Conservation (phyloP, 2,113 vertebrate genomes). For the Channa argus region DNA sequence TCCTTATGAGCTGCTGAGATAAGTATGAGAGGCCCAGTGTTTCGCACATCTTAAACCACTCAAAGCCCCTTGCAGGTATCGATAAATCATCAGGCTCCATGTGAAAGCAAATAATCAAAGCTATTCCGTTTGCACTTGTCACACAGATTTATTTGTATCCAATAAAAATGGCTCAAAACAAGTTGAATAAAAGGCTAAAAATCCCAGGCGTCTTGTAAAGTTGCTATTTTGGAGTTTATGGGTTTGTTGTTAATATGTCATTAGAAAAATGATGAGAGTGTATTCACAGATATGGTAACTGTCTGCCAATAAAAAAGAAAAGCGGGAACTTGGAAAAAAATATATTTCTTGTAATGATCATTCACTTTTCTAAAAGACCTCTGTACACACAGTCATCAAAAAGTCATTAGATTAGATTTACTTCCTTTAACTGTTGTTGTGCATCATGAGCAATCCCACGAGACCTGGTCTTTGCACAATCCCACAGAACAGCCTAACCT, state of each 20-base stretch:
- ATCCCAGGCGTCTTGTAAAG: constrained; percentile 25
- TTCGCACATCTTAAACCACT: neutral
- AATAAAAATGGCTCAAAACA: constrained; percentile 10
- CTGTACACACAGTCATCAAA: constrained; percentile 15
- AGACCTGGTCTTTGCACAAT: neutral
- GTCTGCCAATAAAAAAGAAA: constrained; percentile 14
- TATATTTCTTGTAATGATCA: constrained; percentile 1
- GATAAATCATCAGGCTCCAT: constrained; percentile 1
- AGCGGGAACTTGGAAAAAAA: neutral
- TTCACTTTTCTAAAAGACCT: neutral
- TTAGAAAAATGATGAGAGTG: neutral
- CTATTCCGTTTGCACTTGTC: neutral
- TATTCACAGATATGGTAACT: constrained; percentile 4
- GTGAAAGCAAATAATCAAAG: neutral
- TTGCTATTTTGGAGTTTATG: constrained; percentile 16
- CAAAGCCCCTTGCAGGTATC: constrained; percentile 1
- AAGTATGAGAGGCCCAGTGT: neutral
- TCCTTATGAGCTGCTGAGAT: constrained; percentile 6
- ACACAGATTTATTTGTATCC: neutral
- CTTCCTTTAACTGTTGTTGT: neutral
- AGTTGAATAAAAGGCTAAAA: neutral
- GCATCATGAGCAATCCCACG: constrained; percentile 4
- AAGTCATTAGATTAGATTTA: constrained; percentile 12
- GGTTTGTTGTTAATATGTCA: constrained; percentile 4
- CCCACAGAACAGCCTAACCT: constrained; percentile 5